These are phyloP conservation scores for Cydia amplana DNA, from an alignment of 1,140 invertebrate genomes.

Conservation along the genomic window DNA sequence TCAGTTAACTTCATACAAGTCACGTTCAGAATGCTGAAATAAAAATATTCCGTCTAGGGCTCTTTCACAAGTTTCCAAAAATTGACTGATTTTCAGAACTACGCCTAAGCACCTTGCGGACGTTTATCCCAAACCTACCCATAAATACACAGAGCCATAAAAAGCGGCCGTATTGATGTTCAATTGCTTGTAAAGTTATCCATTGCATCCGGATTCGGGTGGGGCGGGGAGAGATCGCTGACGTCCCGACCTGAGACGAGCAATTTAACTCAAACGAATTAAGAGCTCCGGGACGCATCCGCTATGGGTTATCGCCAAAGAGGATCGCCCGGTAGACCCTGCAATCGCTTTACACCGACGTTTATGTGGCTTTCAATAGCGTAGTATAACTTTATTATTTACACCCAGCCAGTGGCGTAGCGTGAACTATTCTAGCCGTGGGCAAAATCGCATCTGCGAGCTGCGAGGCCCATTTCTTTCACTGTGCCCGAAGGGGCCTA, in stretches of 20 bases:
- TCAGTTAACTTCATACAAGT: not conserved
- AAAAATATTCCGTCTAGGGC: not conserved
- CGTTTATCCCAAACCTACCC: not conserved
- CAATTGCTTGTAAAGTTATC: constrained; percentile 31
- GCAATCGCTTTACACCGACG: no score
- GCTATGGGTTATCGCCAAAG: not conserved
- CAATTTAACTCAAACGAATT: constrained; percentile 30
- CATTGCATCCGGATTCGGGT: constrained; percentile 23
- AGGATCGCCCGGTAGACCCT: not conserved
- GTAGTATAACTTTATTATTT: no score
- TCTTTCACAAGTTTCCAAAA: not conserved
- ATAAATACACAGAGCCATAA: constrained; percentile 22
- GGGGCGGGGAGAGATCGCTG: constrained; percentile 2
- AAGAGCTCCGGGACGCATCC: not conserved
- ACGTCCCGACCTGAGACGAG: constrained; percentile 21
- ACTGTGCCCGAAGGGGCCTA: no score
- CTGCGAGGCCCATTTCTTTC: no score
- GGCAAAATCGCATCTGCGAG: no score
- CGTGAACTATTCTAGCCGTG: no score
- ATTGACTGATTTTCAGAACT: not conserved
- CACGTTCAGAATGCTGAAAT: not conserved
- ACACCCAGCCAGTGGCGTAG: no score
- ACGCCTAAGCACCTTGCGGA: not conserved
- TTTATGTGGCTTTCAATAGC: no score
- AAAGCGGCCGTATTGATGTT: constrained; percentile 21